Base-by-base conservation (phyloP, 2,888 invertebrate genomes). In the Lepeophtheirus nordmannii region DNA sequence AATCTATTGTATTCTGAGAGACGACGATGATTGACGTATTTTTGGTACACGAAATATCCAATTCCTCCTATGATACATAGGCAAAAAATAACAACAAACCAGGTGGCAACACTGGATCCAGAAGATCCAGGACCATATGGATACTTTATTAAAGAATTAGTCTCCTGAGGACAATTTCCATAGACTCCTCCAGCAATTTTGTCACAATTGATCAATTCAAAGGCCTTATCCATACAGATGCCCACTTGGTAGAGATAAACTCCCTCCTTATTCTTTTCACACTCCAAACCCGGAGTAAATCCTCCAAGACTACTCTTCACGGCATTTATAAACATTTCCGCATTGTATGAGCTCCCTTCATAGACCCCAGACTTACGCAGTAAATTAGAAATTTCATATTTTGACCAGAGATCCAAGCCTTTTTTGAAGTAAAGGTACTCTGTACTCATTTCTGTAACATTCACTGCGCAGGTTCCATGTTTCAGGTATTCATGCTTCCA, bases 401-500 rank as follows among this genome's bases (percentile, higher is more conserved):
- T 46, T 11, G 41, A 46, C 1, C 46, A 17, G 10, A 20, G 53
- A 5, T 46, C 56, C 12, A 63, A 22, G 20, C 63, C 86, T 69
- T 80, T 77, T 0, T 75, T 73, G 72, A 87, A 87, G 73, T 86
- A 88, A 71, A 84, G 84, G 0, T 78, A 71, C 71, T 87, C 84
- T n/a, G 79, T 79, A 69, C 81, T 77, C 0, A 87, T 72, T 5
- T 74, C 71, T 0, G 80, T 76, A 2, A 86, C 68, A 5, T 74
- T 69, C 0, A 81, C 78, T 1, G 87, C 85, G 72, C 88, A 88
- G 0, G 87, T 86, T 1, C 88, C 88, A 73, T 88, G 88, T 72
- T 88, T 88, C 0, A 77, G 74, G 88, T 87, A 88, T 74, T 88
- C 88, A 72, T 88, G 87, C 67, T 81, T 77, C 87, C 87, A 87